Evolutionary conservation across 2,888 invertebrate species (phyloP), one percentile per base, ranked within the genome.

Genomic region (Cotesia congregata): DNA sequence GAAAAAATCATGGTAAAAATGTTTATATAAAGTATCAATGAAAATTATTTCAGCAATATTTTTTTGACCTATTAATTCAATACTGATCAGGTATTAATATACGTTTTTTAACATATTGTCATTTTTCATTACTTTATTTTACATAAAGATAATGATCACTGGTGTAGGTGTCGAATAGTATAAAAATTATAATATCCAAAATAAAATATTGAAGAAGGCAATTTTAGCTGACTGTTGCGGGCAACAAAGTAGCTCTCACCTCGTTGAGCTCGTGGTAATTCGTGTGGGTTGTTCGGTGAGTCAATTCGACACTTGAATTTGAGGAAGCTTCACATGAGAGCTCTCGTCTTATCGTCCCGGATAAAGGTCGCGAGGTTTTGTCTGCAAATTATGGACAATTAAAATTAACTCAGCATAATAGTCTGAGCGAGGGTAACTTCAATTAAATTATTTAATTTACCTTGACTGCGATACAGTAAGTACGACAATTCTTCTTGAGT

Each of bases 401-500:
- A n/a, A 74, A n/a, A 74, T 74, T n/a, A 60, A 60, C 39, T 30
- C 4, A 30, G 30, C 3, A 30, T 30, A 30, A 30, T 30, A 30
- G 30, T 30, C 30, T 30, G 30, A 30, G 3, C 2, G 30, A 30
- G 30, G 30, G 30, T 30, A 30, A 30, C 30, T 30, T 30, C 3
- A 59, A 71, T 38, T 61, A 65, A 12, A 7, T 30, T 40, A 38
- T 5, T n/a, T 15, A 40, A 65, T 9, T 79, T 81, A 88, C 88
- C 87, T 82, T 83, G 86, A 73, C 81, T 82, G 2, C 86, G 84
- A 68, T 87, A 86, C 70, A 94, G 84, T 6, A 92, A 90, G 60
- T 90, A 87, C 69, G 94, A 93, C 39, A 94, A 89, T 80, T 94
- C 93, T 15, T 91, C 91, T 68, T 91, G 90, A 0, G 91, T 91